phyloP scores from a whole-genome alignment of 2,888 invertebrate species.

The Ametastegia equiseti region DNA sequence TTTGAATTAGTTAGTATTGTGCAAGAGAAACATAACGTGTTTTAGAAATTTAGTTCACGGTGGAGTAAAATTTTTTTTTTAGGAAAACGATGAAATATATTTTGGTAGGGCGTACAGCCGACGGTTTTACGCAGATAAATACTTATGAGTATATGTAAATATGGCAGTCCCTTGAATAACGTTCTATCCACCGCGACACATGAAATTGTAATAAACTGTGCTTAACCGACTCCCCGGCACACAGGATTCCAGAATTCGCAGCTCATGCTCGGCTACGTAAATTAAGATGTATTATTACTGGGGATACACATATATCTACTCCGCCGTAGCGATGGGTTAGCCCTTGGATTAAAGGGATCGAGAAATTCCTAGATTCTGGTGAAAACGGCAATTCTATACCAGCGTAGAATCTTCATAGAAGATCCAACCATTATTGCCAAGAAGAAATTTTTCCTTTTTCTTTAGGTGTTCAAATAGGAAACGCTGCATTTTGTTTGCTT shows the following conservation, averaged over 20 bases:
- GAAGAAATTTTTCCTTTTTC: too few relatives aligned
- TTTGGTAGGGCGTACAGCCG: background rate
- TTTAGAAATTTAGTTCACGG: background rate
- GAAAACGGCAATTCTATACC: background rate
- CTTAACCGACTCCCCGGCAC: slow-evolving; percentile 16
- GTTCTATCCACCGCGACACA: slow-evolving; percentile 13
- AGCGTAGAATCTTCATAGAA: background rate
- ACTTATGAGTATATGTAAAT: background rate
- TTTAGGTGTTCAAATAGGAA: too few relatives aligned
- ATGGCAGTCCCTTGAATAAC: slow-evolving; percentile 9
- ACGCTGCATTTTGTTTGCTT: too few relatives aligned
- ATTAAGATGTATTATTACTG: slow-evolving; percentile 27
- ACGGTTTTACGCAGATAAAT: background rate
- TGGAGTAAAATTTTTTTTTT: background rate
- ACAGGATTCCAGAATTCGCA: background rate
- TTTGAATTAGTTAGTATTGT: too few relatives aligned
- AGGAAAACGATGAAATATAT: background rate
- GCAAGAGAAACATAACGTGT: too few relatives aligned
- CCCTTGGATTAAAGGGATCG: background rate
- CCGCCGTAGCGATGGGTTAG: background rate
- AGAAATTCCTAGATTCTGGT: background rate
- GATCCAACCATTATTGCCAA: background rate
- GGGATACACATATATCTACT: background rate
- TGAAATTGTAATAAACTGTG: slow-evolving; percentile 7
- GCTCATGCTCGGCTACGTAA: background rate